A percentile compares a stretch with the other conserved stretches of the same genome.
Evolutionary conservation across 2,888 invertebrate genomes (phyloP).

Genomic region (Sesia bembeciformis): DNA sequence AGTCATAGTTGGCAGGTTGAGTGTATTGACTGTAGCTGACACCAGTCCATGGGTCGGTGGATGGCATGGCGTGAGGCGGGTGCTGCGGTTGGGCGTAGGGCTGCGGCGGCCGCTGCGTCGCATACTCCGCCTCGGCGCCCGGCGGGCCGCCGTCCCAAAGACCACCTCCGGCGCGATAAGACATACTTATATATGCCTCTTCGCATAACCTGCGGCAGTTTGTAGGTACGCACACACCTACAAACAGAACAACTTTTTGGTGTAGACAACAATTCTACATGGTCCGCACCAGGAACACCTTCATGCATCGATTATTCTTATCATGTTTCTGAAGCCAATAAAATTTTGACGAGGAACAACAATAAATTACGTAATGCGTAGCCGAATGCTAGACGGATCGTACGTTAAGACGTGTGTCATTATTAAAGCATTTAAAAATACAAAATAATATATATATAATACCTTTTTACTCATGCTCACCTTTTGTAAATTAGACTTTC

Average conservation of each 20-base stretch:
- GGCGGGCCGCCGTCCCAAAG: slow-evolving; percentile 73
- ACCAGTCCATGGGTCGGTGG: slow-evolving; percentile 17
- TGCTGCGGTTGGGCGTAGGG: slow-evolving; percentile 41
- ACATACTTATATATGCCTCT: slow-evolving; percentile 60
- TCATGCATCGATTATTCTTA: slow-evolving; percentile 31
- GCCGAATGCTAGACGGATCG: slow-evolving; percentile 30
- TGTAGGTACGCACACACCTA: slow-evolving; percentile 77
- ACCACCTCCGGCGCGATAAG: slow-evolving; percentile 52
- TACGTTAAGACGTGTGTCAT: slow-evolving; percentile 22
- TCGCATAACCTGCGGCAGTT: slow-evolving; percentile 74
- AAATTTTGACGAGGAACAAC: slow-evolving; percentile 56
- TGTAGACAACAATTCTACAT: slow-evolving; percentile 71
- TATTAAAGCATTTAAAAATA: slow-evolving; percentile 7
- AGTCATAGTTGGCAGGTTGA: slow-evolving; percentile 43
- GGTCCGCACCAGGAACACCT: slow-evolving; percentile 45
- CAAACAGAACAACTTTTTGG: slow-evolving; percentile 81
- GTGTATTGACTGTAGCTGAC: slow-evolving; percentile 32
- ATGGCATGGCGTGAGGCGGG: slow-evolving; percentile 24
- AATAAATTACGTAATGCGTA: slow-evolving; percentile 66
- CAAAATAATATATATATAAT: slow-evolving; percentile 24
- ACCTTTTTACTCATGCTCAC: slow-evolving; percentile 56
- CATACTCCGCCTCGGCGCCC: slow-evolving; percentile 66
- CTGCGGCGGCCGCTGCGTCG: slow-evolving; percentile 42
- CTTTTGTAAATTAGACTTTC: slow-evolving; percentile 42
- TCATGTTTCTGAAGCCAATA: slow-evolving; percentile 39